Base-by-base conservation (phyloP, 2,888 invertebrate genomes). In the Panzeria rudis region DNA sequence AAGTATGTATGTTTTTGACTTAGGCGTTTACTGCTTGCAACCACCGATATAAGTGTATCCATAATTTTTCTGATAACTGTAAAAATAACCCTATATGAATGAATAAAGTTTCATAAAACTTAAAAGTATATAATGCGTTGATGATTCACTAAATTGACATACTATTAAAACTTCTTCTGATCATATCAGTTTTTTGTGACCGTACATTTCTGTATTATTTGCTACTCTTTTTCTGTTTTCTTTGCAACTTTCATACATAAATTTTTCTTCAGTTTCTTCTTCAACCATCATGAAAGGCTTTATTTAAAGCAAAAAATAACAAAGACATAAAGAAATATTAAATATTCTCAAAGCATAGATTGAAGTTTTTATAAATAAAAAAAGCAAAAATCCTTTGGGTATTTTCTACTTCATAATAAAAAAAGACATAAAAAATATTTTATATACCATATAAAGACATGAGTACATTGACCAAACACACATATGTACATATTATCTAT, bases 271-370 rank as follows among this genome's bases (percentile, higher is more conserved):
- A 44, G n/a, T 5, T 25, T 44, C 35, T 64, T 54, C 52, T 64
- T 11, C 11, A n/a, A 23, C 66, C 25, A 61, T 72, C 35, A 59
- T 50, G 54, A 38, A 15, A 56, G 25, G 3, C 13, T 66, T 64
- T 64, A 56, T 66, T 66, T 5, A 23, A 38, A 41, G 11, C 52
- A 69, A 61, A 15, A 4, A 44, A 38, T 3, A 78, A 23, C 6
- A 68, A 56, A 47, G 7, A 13, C 23, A 64, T 38, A 83, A 54
- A 64, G 59, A 61, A 35, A 20, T 62, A 80, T 80, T 76, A 66
- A 80, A 84, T 81, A 84, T 81, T 77, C 84, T 66, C 72, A 77
- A 84, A 84, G 71, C 77, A 61, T 84, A 73, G n/a, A 76, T 59
- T 77, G 23, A 66, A 81, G 76, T 75, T 84, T 66, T 71, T 75